Evolutionary conservation across 2,888 invertebrate species (phyloP).

Genomic region (Phorcus lineatus): DNA sequence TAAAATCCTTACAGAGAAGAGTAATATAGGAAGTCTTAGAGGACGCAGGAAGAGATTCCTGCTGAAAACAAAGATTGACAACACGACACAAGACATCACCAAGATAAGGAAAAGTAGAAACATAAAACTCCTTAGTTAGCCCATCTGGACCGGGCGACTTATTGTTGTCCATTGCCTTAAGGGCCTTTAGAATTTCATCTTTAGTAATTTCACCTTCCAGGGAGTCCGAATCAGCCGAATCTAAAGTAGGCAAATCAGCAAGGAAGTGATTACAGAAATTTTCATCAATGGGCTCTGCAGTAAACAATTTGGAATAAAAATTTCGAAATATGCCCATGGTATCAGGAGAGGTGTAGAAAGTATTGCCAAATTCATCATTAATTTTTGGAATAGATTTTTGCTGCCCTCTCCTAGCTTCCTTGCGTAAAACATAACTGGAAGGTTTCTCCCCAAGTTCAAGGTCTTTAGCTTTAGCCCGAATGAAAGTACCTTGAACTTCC

Average conservation of each 20-base stretch:
- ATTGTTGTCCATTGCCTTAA: slow-evolving; percentile 35
- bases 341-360: neutral
- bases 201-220: neutral
- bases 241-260: slow-evolving; percentile 14
- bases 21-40: slow-evolving; percentile 34
- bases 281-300: slow-evolving; percentile 19
- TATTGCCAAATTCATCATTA: neutral
- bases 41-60: slow-evolving; percentile 29
- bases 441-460: slow-evolving; percentile 10
- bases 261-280: slow-evolving; percentile 5
- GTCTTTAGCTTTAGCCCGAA: slow-evolving; percentile 22
- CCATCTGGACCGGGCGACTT: slow-evolving; percentile 47
- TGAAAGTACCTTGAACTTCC: neutral
- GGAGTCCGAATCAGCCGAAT: neutral
- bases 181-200: slow-evolving; percentile 20
- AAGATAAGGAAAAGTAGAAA: slow-evolving; percentile 33
- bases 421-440: slow-evolving; percentile 25
- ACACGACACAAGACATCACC: slow-evolving; percentile 27
- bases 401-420: slow-evolving; percentile 15
- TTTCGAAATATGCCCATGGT: slow-evolving; percentile 1
- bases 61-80: slow-evolving; percentile 25
- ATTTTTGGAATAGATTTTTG: slow-evolving; percentile 17
- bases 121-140: slow-evolving; percentile 43
- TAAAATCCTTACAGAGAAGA: slow-evolving; percentile 44
- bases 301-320: slow-evolving; percentile 18